Evolutionary conservation across 2,797 vertebrate genomes (phyloP).

Genomic region (Sebastolobus alascanus): DNA sequence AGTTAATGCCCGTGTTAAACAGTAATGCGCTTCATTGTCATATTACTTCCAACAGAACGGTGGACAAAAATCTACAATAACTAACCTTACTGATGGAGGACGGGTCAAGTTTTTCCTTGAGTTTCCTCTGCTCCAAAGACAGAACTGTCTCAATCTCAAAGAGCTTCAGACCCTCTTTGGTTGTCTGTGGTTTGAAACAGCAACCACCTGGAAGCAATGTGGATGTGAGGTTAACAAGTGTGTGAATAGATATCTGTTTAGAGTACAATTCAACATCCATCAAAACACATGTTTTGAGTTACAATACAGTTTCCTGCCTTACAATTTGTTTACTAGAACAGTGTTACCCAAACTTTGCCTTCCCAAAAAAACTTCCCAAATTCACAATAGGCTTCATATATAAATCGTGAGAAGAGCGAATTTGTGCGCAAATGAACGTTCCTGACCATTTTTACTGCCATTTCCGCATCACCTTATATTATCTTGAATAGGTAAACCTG

Average conservation of each 20-base stretch:
- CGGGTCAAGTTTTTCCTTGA: slow-evolving; percentile 57
- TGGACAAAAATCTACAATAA: not conserved
- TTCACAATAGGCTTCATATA: too few species aligned
- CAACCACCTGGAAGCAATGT: slow-evolving; percentile 70
- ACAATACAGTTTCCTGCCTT: not conserved
- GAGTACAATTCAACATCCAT: not conserved
- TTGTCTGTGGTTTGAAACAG: slow-evolving; percentile 78
- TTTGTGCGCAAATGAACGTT: too few species aligned
- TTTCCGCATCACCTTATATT: too few species aligned
- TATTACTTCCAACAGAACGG: not conserved
- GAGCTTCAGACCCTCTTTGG: slow-evolving; percentile 72
- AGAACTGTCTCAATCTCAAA: slow-evolving; percentile 81
- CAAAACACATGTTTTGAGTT: not conserved
- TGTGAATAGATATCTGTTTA: not conserved
- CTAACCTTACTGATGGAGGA: slow-evolving; percentile 59
- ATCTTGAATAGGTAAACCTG: too few species aligned
- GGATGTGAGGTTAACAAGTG: not conserved
- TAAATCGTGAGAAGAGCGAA: too few species aligned
- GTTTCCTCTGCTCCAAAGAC: slow-evolving; percentile 74
- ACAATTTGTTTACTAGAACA: not conserved
- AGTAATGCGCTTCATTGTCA: too few species aligned
- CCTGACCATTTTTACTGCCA: too few species aligned
- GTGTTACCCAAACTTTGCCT: too few species aligned
- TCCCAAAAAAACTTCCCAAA: too few species aligned
- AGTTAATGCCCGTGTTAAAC: not conserved